phyloP scores from a whole-genome alignment of 1,140 invertebrate species.

The Neelides sp. region DNA sequence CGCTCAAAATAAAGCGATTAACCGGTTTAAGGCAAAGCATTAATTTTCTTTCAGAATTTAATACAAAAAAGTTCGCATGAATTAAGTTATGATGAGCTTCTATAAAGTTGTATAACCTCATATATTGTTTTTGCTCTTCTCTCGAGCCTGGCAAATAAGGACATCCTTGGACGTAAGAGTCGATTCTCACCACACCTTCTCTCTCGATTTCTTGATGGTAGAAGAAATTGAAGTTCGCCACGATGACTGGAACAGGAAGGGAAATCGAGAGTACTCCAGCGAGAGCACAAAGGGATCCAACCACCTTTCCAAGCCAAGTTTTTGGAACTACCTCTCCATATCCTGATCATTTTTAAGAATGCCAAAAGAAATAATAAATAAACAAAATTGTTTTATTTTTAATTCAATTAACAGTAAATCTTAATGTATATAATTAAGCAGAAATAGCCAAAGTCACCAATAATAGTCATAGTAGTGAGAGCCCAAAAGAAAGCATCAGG shows the following conservation, averaged over 20 bases:
- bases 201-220: conserved; percentile 16
- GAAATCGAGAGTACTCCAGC: conserved; percentile 83
- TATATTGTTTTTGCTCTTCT: too few relatives aligned
- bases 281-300: conserved; percentile 75
- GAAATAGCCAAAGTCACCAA: not conserved
- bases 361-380: too few relatives aligned
- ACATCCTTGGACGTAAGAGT: not conserved
- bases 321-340: conserved; percentile 84
- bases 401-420: not conserved
- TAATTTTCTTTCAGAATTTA: too few relatives aligned
- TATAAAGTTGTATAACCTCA: too few relatives aligned
- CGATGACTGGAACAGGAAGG: conserved; percentile 83
- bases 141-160: too few relatives aligned
- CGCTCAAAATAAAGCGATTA: too few relatives aligned
- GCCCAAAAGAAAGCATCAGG: conserved; percentile 80
- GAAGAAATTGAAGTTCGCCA: conserved; percentile 61
- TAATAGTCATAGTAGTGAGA: conserved; percentile 77
- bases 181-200: not conserved
- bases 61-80: too few relatives aligned
- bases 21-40: too few relatives aligned
- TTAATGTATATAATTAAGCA: not conserved
- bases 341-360: too few relatives aligned
- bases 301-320: conserved; percentile 76
- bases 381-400: conserved; percentile 19
- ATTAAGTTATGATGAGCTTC: too few relatives aligned